Percentiles rank a stretch among this genome's conserved stretches.
phyloP scores from a whole-genome alignment of 2,888 invertebrate genomes.

The Byasa hedistus region DNA sequence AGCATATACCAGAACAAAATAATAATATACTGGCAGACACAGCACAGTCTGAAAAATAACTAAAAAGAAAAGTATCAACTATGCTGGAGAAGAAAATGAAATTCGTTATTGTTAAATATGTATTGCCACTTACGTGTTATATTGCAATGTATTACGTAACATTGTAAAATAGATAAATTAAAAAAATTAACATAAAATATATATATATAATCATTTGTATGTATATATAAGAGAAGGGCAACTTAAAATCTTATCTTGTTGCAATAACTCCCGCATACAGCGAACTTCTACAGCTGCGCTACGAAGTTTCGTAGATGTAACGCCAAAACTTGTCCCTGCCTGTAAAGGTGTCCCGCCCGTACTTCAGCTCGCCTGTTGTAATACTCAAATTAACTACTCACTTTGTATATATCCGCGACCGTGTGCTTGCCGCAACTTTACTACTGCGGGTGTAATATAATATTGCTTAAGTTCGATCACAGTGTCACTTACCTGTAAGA shows the following conservation, averaged over 20 bases:
- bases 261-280: slow-evolving; percentile 21
- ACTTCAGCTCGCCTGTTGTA: slow-evolving; percentile 15
- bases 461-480: neutral
- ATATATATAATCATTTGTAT: neutral
- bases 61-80: too few relatives aligned
- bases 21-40: too few relatives aligned
- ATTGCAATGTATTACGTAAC: too few relatives aligned
- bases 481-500: neutral
- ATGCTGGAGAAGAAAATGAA: too few relatives aligned
- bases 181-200: too few relatives aligned
- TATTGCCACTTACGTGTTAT: too few relatives aligned
- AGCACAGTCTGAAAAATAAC: too few relatives aligned
- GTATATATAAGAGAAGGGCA: neutral
- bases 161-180: too few relatives aligned
- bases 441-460: neutral
- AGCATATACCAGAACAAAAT: too few relatives aligned
- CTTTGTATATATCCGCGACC: slow-evolving; percentile 5
- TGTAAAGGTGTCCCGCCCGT: slow-evolving; percentile 1
- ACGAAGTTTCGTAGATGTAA: slow-evolving; percentile 25
- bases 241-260: slow-evolving; percentile 20
- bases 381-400: slow-evolving; percentile 19
- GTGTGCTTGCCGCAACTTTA: neutral
- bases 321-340: slow-evolving; percentile 18
- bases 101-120: too few relatives aligned
- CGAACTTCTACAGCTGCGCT: slow-evolving; percentile 20